These are phyloP conservation scores for Villa cingulata DNA, from an alignment of 2,888 invertebrate genomes.

Conservation along the genomic window DNA sequence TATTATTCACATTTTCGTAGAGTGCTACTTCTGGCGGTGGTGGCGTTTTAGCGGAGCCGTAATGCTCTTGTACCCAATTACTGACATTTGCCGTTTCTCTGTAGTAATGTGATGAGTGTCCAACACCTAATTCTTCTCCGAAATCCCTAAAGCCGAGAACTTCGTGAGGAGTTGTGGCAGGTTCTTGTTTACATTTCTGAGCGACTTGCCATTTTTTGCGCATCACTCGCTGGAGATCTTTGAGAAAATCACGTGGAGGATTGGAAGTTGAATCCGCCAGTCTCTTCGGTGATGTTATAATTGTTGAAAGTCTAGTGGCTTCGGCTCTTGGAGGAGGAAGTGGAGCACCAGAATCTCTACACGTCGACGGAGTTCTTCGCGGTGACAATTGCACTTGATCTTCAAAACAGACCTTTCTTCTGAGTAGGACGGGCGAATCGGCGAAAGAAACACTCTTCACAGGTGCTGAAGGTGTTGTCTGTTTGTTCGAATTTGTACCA, in stretches of 20 bases:
- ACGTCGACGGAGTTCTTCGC: conserved; percentile 25
- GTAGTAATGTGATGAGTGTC: conserved; percentile 31
- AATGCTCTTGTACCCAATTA: conserved; percentile 82
- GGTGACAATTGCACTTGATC: conserved; percentile 23
- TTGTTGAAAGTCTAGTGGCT: conserved; percentile 54
- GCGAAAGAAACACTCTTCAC: conserved; percentile 34
- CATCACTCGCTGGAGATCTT: conserved; percentile 84
- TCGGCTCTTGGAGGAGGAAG: conserved; percentile 65
- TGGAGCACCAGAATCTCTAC: conserved; percentile 31
- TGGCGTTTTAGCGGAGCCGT: conserved; percentile 39
- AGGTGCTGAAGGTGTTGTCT: conserved; percentile 11
- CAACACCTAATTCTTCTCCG: conserved; percentile 39
- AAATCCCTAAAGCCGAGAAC: conserved; percentile 81
- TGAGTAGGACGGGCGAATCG: conserved; percentile 34
- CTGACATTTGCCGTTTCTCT: conserved; percentile 59
- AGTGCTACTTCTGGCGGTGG: conserved; percentile 27
- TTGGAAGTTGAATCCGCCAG: conserved; percentile 56
- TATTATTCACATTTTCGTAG: conserved; percentile 60
- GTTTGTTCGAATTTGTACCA: conserved; percentile 15
- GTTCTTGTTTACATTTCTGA: conserved; percentile 78
- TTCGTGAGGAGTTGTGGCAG: conserved; percentile 79
- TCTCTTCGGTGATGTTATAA: conserved; percentile 63
- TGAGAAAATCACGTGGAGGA: conserved; percentile 69
- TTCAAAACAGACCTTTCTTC: conserved; percentile 37
- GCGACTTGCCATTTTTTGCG: conserved; percentile 88